A percentile compares a stretch with the other conserved stretches of the same genome.
phyloP scores from a whole-genome alignment of 2,113 vertebrate species.

The Coregonus clupeaformis region DNA sequence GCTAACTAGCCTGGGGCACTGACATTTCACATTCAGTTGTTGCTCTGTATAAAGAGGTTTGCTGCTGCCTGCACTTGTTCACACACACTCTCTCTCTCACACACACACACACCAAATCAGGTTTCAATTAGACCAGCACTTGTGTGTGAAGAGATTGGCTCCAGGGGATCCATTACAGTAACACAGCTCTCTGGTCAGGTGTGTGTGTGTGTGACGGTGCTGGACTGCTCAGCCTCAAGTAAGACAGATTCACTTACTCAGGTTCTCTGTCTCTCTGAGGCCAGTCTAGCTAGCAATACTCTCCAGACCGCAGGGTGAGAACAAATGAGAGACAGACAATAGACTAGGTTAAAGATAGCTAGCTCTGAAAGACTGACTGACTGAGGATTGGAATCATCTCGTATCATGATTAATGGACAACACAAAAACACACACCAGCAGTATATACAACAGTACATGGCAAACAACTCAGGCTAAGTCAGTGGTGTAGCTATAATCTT shows the following conservation, averaged over 20 bases:
- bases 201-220: constrained; percentile 25
- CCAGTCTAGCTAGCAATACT: background rate
- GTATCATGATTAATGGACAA: too few relatives aligned
- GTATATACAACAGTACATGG: too few relatives aligned
- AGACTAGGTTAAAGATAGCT: too few relatives aligned
- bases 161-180: constrained; percentile 50
- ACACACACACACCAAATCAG: too few relatives aligned
- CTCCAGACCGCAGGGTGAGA: constrained; percentile 21
- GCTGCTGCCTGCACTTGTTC: constrained; percentile 31
- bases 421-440: too few relatives aligned
- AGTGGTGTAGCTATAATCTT: too few relatives aligned
- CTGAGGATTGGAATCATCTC: constrained; percentile 22
- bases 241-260: too few relatives aligned
- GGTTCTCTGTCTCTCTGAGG: background rate
- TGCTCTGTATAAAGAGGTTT: constrained; percentile 6
- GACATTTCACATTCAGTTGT: background rate
- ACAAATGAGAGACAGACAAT: constrained; percentile 1
- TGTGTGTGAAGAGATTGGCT: background rate
- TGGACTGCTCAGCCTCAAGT: constrained; percentile 13
- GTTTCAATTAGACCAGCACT: constrained; percentile 56
- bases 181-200: constrained; percentile 21
- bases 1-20: background rate
- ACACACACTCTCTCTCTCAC: too few relatives aligned
- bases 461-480: too few relatives aligned
- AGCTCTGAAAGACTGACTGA: constrained; percentile 9